Evolutionary conservation across 1,140 invertebrate genomes (phyloP).

Genomic region (Hylyphantes graminicola): DNA sequence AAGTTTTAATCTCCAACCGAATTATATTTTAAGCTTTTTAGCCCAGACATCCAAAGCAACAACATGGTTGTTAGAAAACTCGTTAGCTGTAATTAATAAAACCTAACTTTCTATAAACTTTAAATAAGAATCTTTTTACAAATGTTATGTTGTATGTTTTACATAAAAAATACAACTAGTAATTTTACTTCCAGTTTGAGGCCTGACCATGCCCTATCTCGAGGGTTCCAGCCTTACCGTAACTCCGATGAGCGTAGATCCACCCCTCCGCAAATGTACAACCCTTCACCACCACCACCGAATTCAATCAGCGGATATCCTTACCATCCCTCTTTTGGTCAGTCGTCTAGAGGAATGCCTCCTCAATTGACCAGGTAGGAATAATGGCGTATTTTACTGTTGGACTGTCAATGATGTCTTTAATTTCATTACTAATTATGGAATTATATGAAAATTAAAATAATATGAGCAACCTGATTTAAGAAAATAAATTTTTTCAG

Average conservation of each 20-base stretch:
- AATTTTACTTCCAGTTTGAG: constrained; percentile 11
- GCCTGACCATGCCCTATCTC: constrained; percentile 23
- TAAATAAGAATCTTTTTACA: neutral
- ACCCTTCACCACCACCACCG: constrained; percentile 31
- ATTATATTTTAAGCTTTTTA: no score
- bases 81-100: neutral
- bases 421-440: no score
- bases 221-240: constrained; percentile 54
- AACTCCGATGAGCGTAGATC: constrained; percentile 48
- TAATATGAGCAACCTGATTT: no score
- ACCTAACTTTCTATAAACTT: neutral
- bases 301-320: constrained; percentile 42
- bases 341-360: constrained; percentile 31
- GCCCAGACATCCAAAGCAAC: no score
- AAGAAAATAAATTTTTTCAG: no score
- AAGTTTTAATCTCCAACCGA: no score
- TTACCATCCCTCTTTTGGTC: constrained; percentile 44
- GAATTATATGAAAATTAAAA: no score
- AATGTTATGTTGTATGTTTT: neutral
- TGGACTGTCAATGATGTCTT: no score
- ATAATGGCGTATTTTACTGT: neutral
- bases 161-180: neutral
- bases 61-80: no score
- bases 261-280: constrained; percentile 50
- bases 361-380: constrained; percentile 47